A percentile compares a stretch with the other conserved stretches of the same genome.
Conservation (phyloP, 2,797 vertebrate species). For the Zenarchopterus dispar region DNA sequence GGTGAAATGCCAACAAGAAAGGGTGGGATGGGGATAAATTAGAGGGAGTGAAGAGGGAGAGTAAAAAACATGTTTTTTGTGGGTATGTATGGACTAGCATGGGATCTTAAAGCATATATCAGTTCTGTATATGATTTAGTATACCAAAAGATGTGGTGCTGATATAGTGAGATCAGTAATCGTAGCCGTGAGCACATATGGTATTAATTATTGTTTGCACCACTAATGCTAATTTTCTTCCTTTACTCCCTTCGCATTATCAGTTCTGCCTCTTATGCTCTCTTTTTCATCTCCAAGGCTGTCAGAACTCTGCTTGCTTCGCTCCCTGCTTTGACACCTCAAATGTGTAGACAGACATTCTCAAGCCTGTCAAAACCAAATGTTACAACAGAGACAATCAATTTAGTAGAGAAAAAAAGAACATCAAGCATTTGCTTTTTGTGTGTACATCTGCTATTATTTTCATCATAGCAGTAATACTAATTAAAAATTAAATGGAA, state of each 20-base stretch:
- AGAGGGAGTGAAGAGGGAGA: conserved; percentile 16
- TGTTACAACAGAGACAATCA: conserved; percentile 45
- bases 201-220: conserved; percentile 73
- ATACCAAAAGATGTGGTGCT: conserved; percentile 59
- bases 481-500: conserved; percentile 73
- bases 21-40: conserved; percentile 39
- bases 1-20: conserved; percentile 67
- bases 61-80: conserved; percentile 14
- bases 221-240: conserved; percentile 64
- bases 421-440: conserved; percentile 16
- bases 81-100: conserved; percentile 68
- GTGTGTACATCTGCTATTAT: conserved; percentile 42
- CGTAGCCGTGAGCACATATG: conserved; percentile 56
- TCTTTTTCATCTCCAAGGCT: conserved; percentile 11
- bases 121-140: conserved; percentile 75
- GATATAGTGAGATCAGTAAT: conserved; percentile 69
- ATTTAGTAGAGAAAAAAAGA: conserved; percentile 46
- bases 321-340: conserved; percentile 49
- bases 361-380: conserved; percentile 58
- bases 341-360: conserved; percentile 62
- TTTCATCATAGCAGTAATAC: conserved; percentile 60
- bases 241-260: conserved; percentile 30
- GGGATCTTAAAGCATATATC: conserved; percentile 58
- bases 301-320: conserved; percentile 45
- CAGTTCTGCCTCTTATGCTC: conserved; percentile 44